Conservation (phyloP, 2,113 vertebrate species). For the Eublepharis macularius region DNA sequence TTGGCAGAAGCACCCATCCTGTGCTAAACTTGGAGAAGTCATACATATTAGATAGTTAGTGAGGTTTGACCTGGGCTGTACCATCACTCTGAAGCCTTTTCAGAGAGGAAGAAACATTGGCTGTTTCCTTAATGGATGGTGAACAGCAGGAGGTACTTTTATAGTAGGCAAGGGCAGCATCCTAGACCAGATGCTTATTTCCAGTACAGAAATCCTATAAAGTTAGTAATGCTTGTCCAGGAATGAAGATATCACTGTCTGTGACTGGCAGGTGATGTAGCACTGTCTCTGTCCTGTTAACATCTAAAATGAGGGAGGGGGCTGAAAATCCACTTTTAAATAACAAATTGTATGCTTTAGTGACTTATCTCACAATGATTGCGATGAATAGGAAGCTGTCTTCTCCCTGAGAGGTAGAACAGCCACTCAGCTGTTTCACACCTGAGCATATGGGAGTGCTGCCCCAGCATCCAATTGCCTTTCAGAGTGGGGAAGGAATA, state of each 20-base stretch:
- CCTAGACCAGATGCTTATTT: not conserved
- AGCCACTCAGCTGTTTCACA: too few species aligned
- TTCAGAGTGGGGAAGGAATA: too few species aligned
- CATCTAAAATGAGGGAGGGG: not conserved
- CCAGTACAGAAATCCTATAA: not conserved
- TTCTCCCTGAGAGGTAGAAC: too few species aligned
- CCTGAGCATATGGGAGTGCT: too few species aligned
- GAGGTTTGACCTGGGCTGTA: not conserved
- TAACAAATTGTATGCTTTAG: too few species aligned
- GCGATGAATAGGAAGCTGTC: too few species aligned
- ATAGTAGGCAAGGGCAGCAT: fast-evolving
- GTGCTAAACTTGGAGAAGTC: fast-evolving
- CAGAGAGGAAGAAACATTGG: not conserved
- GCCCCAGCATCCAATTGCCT: too few species aligned
- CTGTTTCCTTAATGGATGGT: fast-evolving
- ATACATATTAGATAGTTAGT: fast-evolving
- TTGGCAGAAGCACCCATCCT: not conserved
- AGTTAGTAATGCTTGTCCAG: not conserved
- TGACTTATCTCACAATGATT: too few species aligned
- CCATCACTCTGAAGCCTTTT: not conserved
- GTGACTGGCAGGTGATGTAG: too few species aligned
- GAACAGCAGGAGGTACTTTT: not conserved
- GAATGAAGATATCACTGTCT: too few species aligned
- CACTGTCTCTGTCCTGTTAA: not conserved
- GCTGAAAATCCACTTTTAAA: too few species aligned